Conservation (phyloP, 2,797 vertebrate species). For the Eulemur mongoz region DNA sequence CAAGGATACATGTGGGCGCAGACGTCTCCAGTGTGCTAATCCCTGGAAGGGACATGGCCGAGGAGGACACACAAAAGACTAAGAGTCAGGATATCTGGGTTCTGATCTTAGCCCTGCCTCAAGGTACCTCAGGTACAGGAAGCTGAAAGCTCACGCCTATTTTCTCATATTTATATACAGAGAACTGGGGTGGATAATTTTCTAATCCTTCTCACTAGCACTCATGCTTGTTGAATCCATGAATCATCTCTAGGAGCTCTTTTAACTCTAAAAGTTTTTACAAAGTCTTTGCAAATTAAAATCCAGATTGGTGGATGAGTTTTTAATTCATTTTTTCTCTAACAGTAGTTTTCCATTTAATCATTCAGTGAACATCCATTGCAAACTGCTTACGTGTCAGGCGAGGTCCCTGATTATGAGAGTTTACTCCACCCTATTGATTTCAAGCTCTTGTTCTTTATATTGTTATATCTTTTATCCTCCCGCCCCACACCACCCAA, state of each 20-base stretch:
- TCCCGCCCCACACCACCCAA: neutral
- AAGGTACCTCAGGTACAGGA: neutral
- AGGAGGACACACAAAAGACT: neutral
- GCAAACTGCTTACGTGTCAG: neutral
- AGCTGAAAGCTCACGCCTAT: neutral
- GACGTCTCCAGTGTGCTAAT: neutral
- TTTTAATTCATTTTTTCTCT: neutral
- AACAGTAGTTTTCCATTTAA: neutral
- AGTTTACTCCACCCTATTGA: neutral
- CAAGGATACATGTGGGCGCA: neutral
- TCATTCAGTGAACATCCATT: neutral
- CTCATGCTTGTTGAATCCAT: neutral
- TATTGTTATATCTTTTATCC: neutral
- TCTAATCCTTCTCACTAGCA: neutral
- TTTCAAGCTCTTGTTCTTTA: neutral
- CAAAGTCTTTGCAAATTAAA: conserved; percentile 10
- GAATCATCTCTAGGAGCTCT: neutral
- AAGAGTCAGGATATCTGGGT: neutral
- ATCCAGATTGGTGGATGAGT: neutral
- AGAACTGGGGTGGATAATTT: neutral
- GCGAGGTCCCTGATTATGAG: neutral
- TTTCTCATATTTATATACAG: neutral
- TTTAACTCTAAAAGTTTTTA: neutral
- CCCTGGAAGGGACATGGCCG: neutral
- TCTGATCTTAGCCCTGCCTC: neutral